A percentile compares a stretch with the other conserved stretches of the same genome.
Conservation (phyloP, 2,797 vertebrate genomes). For the Columba guinea region DNA sequence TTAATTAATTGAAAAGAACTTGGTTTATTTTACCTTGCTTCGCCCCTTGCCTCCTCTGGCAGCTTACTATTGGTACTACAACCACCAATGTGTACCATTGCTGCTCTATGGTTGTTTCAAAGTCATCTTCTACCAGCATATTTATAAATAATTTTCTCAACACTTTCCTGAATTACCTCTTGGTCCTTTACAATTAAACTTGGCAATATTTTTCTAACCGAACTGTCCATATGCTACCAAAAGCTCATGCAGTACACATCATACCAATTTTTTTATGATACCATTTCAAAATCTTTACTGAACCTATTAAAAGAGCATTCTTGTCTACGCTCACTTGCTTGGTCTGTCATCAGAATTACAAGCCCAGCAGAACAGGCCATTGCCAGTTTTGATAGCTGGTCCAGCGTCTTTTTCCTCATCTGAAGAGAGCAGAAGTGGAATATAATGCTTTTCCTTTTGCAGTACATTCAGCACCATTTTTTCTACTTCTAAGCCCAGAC, state of each 20-base stretch:
- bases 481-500: not conserved
- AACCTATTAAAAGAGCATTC: not conserved
- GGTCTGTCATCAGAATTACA: not conserved
- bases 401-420: not conserved
- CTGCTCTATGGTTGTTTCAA: not conserved
- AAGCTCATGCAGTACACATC: not conserved
- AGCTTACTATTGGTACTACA: not conserved
- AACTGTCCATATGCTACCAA: not conserved
- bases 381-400: fast-evolving
- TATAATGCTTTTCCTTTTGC: not conserved
- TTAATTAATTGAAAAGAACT: not conserved
- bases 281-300: not conserved
- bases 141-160: not conserved
- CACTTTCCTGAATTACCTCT: not conserved
- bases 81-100: not conserved
- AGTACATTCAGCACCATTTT: not conserved
- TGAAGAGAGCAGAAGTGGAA: not conserved
- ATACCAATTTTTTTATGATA: not conserved
- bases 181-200: not conserved
- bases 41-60: not conserved
- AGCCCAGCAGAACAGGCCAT: not conserved
- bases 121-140: not conserved
- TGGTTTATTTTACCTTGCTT: not conserved
- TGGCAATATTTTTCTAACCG: not conserved
- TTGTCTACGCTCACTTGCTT: not conserved